Conservation (phyloP, 2,113 vertebrate species). For the Sinocyclocheilus grahami region DNA sequence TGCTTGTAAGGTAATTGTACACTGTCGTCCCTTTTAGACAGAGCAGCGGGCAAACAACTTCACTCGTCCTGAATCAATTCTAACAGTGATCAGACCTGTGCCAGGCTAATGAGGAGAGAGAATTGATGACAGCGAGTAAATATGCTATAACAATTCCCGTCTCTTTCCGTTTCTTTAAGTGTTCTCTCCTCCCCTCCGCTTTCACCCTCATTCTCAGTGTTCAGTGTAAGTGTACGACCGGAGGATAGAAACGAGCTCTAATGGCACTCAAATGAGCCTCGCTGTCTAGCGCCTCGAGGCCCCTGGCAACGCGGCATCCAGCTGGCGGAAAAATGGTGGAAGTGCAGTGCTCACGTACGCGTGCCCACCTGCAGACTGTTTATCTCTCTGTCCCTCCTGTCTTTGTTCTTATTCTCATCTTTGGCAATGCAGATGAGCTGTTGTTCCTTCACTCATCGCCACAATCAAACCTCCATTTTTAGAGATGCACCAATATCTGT, state of each 20-base stretch:
- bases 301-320: not conserved
- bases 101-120: conserved; percentile 39
- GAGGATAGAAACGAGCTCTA: conserved; percentile 1
- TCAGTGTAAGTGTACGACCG: conserved; percentile 28
- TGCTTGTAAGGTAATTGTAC: conserved; percentile 40
- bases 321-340: conserved; percentile 31
- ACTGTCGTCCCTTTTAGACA: conserved; percentile 30
- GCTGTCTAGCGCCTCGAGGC: conserved; percentile 7
- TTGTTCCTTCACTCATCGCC: not conserved
- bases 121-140: conserved; percentile 41
- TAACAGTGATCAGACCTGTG: conserved; percentile 45
- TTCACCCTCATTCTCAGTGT: not conserved
- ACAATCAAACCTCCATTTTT: not conserved
- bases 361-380: conserved; percentile 3
- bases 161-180: not conserved
- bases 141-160: conserved; percentile 7
- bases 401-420: conserved; percentile 23
- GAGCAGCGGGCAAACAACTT: conserved; percentile 40
- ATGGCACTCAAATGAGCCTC: conserved; percentile 45
- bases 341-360: not conserved
- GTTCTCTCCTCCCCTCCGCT: not conserved
- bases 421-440: not conserved
- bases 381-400: not conserved
- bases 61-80: conserved; percentile 35
- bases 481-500: not conserved